Percentiles rank a stretch among this genome's conserved stretches.
Conservation (phyloP, 2,888 invertebrate genomes). For the Cryptus viduatorius region DNA sequence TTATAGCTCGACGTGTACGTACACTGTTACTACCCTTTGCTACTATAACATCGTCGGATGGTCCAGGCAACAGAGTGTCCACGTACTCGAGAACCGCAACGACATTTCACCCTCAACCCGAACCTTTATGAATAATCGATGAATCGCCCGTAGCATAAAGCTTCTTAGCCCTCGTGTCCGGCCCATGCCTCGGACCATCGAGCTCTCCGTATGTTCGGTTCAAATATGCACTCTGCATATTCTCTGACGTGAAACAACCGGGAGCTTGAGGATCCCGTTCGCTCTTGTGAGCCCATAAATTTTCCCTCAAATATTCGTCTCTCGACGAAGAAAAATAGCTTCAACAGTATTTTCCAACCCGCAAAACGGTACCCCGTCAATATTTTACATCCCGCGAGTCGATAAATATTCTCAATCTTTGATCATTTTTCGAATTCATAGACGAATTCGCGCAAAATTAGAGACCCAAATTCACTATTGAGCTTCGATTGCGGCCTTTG, state of each 20-base stretch:
- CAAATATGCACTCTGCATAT: slow-evolving; percentile 58
- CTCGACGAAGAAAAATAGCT: background rate
- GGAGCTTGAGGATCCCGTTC: background rate
- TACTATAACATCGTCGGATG: slow-evolving; percentile 21
- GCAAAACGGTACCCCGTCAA: background rate
- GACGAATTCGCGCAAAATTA: no score
- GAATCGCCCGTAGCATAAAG: slow-evolving; percentile 65
- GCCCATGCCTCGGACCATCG: slow-evolving; percentile 17
- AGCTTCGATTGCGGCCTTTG: no score
- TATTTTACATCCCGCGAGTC: no score
- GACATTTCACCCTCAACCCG: slow-evolving; percentile 54
- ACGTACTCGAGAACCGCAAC: slow-evolving; percentile 61
- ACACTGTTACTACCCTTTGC: slow-evolving; percentile 10
- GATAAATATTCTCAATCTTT: no score
- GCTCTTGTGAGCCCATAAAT: background rate
- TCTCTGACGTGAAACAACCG: slow-evolving; percentile 36
- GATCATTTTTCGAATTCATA: no score
- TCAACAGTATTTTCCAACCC: background rate
- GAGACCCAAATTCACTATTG: no score
- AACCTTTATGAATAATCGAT: slow-evolving; percentile 69
- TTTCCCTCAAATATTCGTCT: background rate
- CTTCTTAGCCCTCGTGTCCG: slow-evolving; percentile 60
- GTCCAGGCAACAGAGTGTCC: slow-evolving; percentile 45
- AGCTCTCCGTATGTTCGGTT: slow-evolving; percentile 5
- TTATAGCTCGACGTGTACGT: slow-evolving; percentile 48